A percentile compares a stretch with the other conserved stretches of the same genome.
phyloP scores from a whole-genome alignment of 2,888 invertebrate genomes.

The Crossocerus cetratus region DNA sequence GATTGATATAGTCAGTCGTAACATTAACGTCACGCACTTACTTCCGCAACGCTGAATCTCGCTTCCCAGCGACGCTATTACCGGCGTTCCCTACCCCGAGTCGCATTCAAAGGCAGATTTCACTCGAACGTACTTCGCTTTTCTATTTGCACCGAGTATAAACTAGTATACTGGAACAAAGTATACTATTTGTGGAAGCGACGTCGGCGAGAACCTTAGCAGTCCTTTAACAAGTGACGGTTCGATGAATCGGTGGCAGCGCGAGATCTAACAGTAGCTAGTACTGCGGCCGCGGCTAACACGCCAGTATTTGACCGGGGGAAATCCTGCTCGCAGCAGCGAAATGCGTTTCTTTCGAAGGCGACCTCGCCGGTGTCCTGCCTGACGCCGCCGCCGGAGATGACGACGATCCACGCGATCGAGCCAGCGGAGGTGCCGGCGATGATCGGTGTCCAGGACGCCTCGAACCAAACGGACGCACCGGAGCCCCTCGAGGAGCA shows the following conservation, averaged over 20 bases:
- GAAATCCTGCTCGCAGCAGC: slow-evolving; percentile 61
- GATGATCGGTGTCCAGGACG: slow-evolving; percentile 84
- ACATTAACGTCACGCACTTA: not conserved
- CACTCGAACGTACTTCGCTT: no score
- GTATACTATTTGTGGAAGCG: no score
- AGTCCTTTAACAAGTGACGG: no score
- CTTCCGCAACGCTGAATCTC: not conserved
- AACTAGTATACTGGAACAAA: no score
- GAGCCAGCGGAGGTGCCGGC: slow-evolving; percentile 78
- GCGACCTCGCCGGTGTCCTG: slow-evolving; percentile 80
- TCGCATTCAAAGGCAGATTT: no score
- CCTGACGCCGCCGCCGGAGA: slow-evolving; percentile 82
- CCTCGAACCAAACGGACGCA: slow-evolving; percentile 90
- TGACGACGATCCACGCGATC: slow-evolving; percentile 75
- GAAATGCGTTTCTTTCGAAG: slow-evolving; percentile 72
- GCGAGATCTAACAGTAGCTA: slow-evolving; percentile 13
- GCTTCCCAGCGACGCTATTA: no score
- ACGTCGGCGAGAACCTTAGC: no score
- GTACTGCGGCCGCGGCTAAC: slow-evolving; percentile 9
- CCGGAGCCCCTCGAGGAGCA: slow-evolving; percentile 74
- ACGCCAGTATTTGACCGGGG: slow-evolving; percentile 21
- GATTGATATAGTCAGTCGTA: slow-evolving; percentile 7
- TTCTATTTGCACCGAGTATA: no score
- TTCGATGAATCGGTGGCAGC: not conserved
- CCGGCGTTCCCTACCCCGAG: no score